Evolutionary conservation across 2,888 invertebrate species (phyloP).

Genomic region (Chalcis sispes): DNA sequence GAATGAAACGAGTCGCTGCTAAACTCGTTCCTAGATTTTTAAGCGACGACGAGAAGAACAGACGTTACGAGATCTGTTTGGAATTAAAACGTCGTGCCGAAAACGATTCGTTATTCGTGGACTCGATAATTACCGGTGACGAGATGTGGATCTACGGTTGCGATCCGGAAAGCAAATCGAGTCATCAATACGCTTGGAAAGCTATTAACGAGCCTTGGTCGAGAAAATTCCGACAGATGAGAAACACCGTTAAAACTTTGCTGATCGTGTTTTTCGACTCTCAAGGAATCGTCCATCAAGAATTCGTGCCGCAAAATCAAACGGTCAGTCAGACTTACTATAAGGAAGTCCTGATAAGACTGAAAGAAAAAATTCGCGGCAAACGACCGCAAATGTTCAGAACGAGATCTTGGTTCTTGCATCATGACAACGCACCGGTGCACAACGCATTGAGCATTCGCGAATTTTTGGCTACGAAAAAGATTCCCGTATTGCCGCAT

Average conservation of each 20-base stretch:
- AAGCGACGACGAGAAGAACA: slow-evolving; percentile 48
- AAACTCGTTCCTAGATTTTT: slow-evolving; percentile 50
- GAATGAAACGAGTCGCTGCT: slow-evolving; percentile 53
- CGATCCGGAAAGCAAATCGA: slow-evolving; percentile 55
- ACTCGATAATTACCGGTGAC: slow-evolving; percentile 52
- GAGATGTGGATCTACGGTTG: slow-evolving; percentile 60
- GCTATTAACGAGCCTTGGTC: slow-evolving; percentile 55
- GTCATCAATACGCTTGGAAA: slow-evolving; percentile 57
- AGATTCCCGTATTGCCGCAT: slow-evolving; percentile 59
- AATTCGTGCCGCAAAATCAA: slow-evolving; percentile 62
- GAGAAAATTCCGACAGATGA: slow-evolving; percentile 52
- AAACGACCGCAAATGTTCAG: slow-evolving; percentile 61
- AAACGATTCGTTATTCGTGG: slow-evolving; percentile 42
- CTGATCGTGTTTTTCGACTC: slow-evolving; percentile 54
- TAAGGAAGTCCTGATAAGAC: slow-evolving; percentile 57
- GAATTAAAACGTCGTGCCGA: slow-evolving; percentile 48
- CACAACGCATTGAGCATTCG: slow-evolving; percentile 58
- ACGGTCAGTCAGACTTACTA: slow-evolving; percentile 60
- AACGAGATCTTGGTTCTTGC: slow-evolving; percentile 60
- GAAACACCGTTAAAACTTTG: slow-evolving; percentile 55
- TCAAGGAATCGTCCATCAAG: slow-evolving; percentile 58
- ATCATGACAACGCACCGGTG: slow-evolving; percentile 62
- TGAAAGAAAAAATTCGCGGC: slow-evolving; percentile 57
- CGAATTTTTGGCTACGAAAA: slow-evolving; percentile 59
- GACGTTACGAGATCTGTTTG: slow-evolving; percentile 45